Base-by-base conservation (phyloP, 2,797 vertebrate genomes). In the Rhinatrema bivittatum region DNA sequence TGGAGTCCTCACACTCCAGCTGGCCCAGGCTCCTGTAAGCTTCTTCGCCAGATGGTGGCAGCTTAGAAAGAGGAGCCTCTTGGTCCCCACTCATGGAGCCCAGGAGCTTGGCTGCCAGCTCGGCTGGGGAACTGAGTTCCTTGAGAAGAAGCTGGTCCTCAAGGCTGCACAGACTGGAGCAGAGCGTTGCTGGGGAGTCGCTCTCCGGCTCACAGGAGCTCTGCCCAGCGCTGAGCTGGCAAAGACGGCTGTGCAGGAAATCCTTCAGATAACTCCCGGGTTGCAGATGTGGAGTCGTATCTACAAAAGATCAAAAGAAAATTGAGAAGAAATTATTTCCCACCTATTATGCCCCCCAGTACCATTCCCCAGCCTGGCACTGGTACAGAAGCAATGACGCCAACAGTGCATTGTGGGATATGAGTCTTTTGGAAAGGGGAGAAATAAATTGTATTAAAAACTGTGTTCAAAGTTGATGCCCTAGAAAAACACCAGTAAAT, bases 81-180 rank as follows among this genome's bases (percentile, higher is more conserved):
- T 89, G 88, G 1, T 80, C 62, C n/a, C 84, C 80, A 7, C 86
- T 86, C 18, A 67, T 16, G 51, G 77, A 85, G 0, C 88, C 81
- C 66, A 97, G 79, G 70, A 97, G 87, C 81, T 93, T 94, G 42
- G 90, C 84, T 13, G 90, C 84, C 43, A 97, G 84, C 63, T 91
- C 90, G 0, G 90, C 82, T 0, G 85, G 86, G 42, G 81, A 85
- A 19, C 86, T 78, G 72, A 94, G 77, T 68, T 84, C 82, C 3
- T 81, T 82, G 36, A 89, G 72, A 16, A 91, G 68, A 1, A 90
- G 79, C 68, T 90, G 87, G 12, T 91, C 90, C 13, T 98, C 92
- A 65, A 98, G 70, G 72, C 95, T 98, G 84, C 88, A 97, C 28
- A 95, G 83, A 67, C 94, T 97, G 68, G 95, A 98, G 77, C 90